Evolutionary conservation across 1,140 invertebrate species (phyloP), one percentile per base, ranked within the genome.

Genomic region (Drosophila santomea): DNA sequence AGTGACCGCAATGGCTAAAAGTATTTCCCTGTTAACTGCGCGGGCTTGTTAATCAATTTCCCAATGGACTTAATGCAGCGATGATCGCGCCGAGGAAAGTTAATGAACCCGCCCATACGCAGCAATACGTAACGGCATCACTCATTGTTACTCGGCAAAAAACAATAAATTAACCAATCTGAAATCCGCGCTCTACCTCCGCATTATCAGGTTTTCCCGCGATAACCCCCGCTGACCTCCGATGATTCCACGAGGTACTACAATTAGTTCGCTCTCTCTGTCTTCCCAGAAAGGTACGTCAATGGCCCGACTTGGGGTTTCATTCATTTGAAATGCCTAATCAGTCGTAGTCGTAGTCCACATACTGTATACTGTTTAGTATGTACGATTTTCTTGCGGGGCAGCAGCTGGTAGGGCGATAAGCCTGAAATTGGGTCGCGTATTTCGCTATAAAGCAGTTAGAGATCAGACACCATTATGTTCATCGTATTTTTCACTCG

Each of bases 341-440:
- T 84, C 80, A 68, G 72, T 25, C 15, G n/a, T n/a, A n/a, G 17
- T 58, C 15, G 3, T n/a, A 32, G 28, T 32, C 28, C 7, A 28
- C 3, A 36, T 36, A 5, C 35, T 0, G 7, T 20, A 10, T 38
- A 4, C 0, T 23, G 3, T 47, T 47, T 4, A 12, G 44, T 17
- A 20, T 12, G 44, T 17, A 20, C 20, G 52, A 44, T 71, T 59
- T 52, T 45, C 45, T 38, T 59, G 52, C 57, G 38, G 36, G 47
- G 36, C 44, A 60, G 59, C 72, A 80, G 80, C 75, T 83, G 80
- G 52, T 39, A 41, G 14, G 14, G 62, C 68, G 83, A 86, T 86
- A 86, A 86, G 81, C 73, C 14, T 47, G 41, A 71, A 88, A 86
- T 86, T 86, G 83, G 83, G 83, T 86, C 83, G 83, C 83, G 78